A percentile compares a stretch with the other conserved stretches of the same genome.
Conservation (phyloP, 2,888 invertebrate genomes). For the Schrankia costaestrigalis region DNA sequence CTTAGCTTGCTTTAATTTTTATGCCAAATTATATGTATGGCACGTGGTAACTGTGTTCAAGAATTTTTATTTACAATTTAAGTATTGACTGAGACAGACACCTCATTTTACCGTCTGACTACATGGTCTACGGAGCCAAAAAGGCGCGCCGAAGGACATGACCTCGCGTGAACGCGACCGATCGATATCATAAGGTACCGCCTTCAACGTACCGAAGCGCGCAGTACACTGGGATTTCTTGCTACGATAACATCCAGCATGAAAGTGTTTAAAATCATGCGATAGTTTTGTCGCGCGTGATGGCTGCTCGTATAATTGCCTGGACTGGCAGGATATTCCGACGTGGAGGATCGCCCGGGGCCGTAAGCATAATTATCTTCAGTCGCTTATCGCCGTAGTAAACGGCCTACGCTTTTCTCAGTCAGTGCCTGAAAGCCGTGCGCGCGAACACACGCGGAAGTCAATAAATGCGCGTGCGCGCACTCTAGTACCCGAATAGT, state of each 20-base stretch:
- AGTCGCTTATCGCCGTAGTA: slow-evolving; percentile 65
- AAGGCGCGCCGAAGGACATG: slow-evolving; percentile 79
- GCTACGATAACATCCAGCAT: slow-evolving; percentile 59
- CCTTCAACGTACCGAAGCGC: slow-evolving; percentile 51
- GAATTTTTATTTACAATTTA: too few relatives aligned
- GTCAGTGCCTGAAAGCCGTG: slow-evolving; percentile 73
- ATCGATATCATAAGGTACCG: slow-evolving; percentile 68
- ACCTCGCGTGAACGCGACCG: slow-evolving; percentile 71
- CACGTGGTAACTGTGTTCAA: not conserved
- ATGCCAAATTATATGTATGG: not conserved
- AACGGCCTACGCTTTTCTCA: slow-evolving; percentile 63
- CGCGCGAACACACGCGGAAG: slow-evolving; percentile 78
- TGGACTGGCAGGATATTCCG: slow-evolving; percentile 72
- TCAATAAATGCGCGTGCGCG: slow-evolving; percentile 75
- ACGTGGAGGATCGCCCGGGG: slow-evolving; percentile 73
- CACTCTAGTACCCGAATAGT: slow-evolving; percentile 76
- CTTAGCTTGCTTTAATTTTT: not conserved
- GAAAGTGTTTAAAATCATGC: slow-evolving; percentile 32
- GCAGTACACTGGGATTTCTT: slow-evolving; percentile 66
- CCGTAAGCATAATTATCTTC: slow-evolving; percentile 76
- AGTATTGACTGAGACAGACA: slow-evolving; percentile 1
- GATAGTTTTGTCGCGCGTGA: slow-evolving; percentile 33
- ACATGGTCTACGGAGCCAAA: slow-evolving; percentile 46
- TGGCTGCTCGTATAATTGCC: slow-evolving; percentile 64
- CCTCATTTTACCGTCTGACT: slow-evolving; percentile 16